Conservation (phyloP, 1,140 invertebrate species). For the Spodoptera litura region DNA sequence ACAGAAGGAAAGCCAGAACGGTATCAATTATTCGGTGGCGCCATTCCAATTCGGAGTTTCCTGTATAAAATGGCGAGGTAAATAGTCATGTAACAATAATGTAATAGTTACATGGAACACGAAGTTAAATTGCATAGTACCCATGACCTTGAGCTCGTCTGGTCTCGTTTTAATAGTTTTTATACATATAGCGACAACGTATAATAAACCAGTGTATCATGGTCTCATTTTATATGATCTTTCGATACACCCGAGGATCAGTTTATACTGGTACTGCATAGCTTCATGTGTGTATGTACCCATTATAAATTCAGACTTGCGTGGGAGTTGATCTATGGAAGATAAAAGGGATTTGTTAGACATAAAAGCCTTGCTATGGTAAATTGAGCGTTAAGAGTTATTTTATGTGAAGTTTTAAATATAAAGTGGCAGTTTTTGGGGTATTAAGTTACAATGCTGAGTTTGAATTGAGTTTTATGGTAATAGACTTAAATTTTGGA, state of each 20-base stretch:
- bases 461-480: too few relatives aligned
- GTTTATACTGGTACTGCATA: too few relatives aligned
- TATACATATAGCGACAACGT: neutral
- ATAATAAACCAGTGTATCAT: too few relatives aligned
- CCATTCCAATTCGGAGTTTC: too few relatives aligned
- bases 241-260: too few relatives aligned
- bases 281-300: neutral
- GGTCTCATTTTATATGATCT: too few relatives aligned
- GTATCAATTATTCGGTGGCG: too few relatives aligned
- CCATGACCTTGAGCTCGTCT: conserved; percentile 32
- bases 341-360: conserved; percentile 32
- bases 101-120: conserved; percentile 5
- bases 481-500: too few relatives aligned
- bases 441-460: too few relatives aligned
- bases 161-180: conserved; percentile 30
- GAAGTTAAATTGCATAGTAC: conserved; percentile 15
- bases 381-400: neutral
- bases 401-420: neutral
- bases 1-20: too few relatives aligned
- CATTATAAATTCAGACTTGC: conserved; percentile 29
- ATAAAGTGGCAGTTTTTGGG: too few relatives aligned
- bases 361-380: conserved; percentile 15
- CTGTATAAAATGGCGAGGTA: neutral
- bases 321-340: conserved; percentile 40
- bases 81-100: neutral